Evolutionary conservation across 1,140 invertebrate species (phyloP).

Genomic region (Brachionus plicatilis): DNA sequence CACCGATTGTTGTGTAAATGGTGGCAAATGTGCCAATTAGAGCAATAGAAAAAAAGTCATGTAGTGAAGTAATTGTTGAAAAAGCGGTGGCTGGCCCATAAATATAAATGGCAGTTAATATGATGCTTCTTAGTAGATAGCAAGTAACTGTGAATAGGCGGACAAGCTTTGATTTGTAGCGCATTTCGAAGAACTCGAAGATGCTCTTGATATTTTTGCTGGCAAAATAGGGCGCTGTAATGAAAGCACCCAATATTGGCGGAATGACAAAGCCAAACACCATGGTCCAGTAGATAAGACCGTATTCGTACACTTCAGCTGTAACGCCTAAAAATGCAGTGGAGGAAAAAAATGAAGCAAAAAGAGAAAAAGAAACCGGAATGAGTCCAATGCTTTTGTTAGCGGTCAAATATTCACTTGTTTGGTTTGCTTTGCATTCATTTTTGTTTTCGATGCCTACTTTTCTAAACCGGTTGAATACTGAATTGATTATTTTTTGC

Average conservation of each 20-base stretch:
- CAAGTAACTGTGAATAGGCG: constrained; percentile 47
- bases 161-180: constrained; percentile 45
- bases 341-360: constrained; percentile 74
- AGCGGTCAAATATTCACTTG: background rate
- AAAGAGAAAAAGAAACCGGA: constrained; percentile 45
- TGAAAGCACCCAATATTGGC: constrained; percentile 67
- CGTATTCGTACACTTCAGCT: constrained; percentile 68
- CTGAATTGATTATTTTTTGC: background rate
- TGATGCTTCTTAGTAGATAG: constrained; percentile 59
- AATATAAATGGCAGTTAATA: constrained; percentile 82
- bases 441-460: background rate
- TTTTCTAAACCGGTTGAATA: background rate
- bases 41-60: constrained; percentile 68
- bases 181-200: constrained; percentile 76
- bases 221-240: constrained; percentile 83
- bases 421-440: background rate
- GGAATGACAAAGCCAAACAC: constrained; percentile 59
- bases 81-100: constrained; percentile 85
- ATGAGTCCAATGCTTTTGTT: background rate
- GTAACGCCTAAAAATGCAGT: constrained; percentile 80
- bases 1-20: constrained; percentile 78
- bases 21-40: constrained; percentile 75
- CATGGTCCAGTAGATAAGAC: background rate
- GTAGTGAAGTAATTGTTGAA: constrained; percentile 76
- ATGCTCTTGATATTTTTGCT: constrained; percentile 75